phyloP scores from a whole-genome alignment of 2,888 invertebrate genomes.

The Cetonia aurata region DNA sequence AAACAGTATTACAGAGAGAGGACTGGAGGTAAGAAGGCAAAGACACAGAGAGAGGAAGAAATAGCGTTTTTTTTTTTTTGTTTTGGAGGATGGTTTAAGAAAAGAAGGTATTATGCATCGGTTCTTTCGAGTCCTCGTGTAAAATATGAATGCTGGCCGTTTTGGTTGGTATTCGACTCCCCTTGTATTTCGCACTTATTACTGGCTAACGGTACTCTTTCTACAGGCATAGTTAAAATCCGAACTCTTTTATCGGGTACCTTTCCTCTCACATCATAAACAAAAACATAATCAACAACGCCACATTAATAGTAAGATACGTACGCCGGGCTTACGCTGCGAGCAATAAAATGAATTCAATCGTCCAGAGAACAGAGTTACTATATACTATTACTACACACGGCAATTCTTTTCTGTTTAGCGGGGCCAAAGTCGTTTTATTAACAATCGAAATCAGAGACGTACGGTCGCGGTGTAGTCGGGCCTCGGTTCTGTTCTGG shows the following conservation, averaged over 20 bases:
- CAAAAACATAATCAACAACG: slow-evolving; percentile 35
- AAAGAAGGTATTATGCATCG: slow-evolving; percentile 29
- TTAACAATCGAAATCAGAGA: no score
- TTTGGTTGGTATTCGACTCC: slow-evolving; percentile 23
- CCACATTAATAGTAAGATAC: slow-evolving; percentile 32
- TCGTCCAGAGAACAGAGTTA: neutral
- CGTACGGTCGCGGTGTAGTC: no score
- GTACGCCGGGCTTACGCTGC: slow-evolving; percentile 7
- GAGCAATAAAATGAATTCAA: slow-evolving; percentile 10
- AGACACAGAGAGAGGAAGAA: slow-evolving; percentile 20
- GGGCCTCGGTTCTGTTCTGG: neutral
- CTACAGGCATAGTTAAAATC: slow-evolving; percentile 35
- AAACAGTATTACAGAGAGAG: slow-evolving; percentile 16
- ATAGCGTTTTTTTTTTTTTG: no score
- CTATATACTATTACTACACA: neutral
- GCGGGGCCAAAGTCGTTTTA: neutral
- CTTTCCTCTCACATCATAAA: slow-evolving; percentile 26
- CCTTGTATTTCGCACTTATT: slow-evolving; percentile 40
- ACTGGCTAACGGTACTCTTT: slow-evolving; percentile 31
- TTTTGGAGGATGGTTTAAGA: neutral
- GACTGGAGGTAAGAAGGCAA: slow-evolving; percentile 4
- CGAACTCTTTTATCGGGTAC: slow-evolving; percentile 18
- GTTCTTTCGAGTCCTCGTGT: slow-evolving; percentile 28
- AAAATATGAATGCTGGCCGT: slow-evolving; percentile 32
- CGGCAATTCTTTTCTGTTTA: neutral